Percentiles rank a stretch among this genome's conserved stretches.
These are phyloP conservation scores for Brachionus calyciflorus DNA, from an alignment of 1,140 invertebrate genomes.

Conservation along the genomic window DNA sequence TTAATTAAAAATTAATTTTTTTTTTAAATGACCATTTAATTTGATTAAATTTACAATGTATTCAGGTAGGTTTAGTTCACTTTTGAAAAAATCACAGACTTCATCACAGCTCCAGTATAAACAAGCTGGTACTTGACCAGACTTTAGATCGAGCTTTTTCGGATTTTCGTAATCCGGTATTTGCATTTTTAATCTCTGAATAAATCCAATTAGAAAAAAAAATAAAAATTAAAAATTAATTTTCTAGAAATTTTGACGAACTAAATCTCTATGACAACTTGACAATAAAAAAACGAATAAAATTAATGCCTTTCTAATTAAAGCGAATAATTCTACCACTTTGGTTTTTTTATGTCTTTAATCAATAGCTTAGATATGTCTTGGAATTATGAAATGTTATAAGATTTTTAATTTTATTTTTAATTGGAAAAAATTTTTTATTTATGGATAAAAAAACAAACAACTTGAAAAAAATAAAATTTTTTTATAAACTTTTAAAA, in stretches of 20 bases:
- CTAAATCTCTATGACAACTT: conserved; percentile 32
- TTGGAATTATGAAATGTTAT: no score
- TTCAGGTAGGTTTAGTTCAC: conserved; percentile 13
- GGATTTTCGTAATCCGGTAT: neutral
- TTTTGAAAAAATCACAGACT: conserved; percentile 43
- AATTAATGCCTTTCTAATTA: conserved; percentile 29
- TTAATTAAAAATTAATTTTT: conserved; percentile 47
- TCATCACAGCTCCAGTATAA: conserved; percentile 44
- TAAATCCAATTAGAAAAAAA: conserved; percentile 3
- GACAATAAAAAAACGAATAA: neutral
- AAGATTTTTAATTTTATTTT: no score
- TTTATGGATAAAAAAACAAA: no score
- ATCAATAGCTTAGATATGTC: no score
- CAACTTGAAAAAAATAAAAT: conserved; percentile 10
- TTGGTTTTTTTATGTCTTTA: conserved; percentile 21
- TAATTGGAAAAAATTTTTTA: no score
- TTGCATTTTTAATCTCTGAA: conserved; percentile 23
- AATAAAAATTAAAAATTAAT: neutral
- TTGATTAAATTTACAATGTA: conserved; percentile 31
- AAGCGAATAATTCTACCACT: no score
- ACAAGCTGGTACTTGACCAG: conserved; percentile 10
- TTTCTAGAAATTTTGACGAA: neutral
- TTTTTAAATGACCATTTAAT: neutral
- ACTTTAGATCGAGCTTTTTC: neutral
- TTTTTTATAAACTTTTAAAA: no score